Evolutionary conservation across 2,113 vertebrate species (phyloP).

Genomic region (Pseudonaja textilis): DNA sequence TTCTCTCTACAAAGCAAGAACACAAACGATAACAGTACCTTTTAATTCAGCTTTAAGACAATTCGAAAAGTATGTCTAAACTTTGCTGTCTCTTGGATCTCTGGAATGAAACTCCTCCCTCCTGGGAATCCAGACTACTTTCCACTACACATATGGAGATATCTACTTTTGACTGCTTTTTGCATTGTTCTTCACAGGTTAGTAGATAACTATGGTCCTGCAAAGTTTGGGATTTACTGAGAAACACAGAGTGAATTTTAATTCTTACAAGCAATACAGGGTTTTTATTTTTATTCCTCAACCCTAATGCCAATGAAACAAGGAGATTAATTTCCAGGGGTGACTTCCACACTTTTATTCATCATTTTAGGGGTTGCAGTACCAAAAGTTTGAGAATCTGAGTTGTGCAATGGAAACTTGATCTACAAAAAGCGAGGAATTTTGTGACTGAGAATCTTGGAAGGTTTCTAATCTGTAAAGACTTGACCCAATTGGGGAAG

Average conservation of each 20-base stretch:
- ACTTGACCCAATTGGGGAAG: neutral
- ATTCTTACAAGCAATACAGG: neutral
- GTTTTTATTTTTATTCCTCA: neutral
- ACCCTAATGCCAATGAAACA: neutral
- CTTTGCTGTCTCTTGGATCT: neutral
- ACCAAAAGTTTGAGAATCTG: neutral
- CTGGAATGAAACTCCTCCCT: neutral
- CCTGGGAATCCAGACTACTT: neutral
- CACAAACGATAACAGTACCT: slow-evolving; percentile 19
- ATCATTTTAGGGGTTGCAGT: neutral
- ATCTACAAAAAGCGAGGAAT: neutral
- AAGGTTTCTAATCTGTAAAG: neutral
- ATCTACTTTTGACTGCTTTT: neutral
- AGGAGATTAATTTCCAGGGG: neutral
- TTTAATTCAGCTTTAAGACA: slow-evolving; percentile 6
- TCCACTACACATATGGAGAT: neutral
- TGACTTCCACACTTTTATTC: neutral
- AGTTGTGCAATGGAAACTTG: neutral
- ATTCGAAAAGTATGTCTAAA: neutral
- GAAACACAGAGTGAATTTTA: neutral
- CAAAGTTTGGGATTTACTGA: neutral
- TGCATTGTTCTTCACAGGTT: neutral
- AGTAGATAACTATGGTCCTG: neutral
- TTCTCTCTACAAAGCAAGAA: slow-evolving; percentile 16
- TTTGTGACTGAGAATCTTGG: neutral